phyloP scores from a whole-genome alignment of 1,140 invertebrate species.

The Phocides pigmalion region DNA sequence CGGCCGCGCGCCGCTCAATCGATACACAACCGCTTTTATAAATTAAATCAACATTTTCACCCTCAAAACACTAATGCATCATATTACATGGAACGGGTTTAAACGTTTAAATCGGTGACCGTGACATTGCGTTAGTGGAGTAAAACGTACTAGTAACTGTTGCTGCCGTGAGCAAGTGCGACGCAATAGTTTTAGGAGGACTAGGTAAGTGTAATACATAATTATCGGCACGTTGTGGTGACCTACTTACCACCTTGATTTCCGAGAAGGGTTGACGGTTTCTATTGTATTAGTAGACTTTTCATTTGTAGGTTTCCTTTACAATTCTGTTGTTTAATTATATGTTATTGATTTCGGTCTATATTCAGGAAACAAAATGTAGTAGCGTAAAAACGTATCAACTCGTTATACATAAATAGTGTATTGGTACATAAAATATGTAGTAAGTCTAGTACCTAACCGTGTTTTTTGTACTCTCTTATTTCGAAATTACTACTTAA shows the following conservation, averaged over 20 bases:
- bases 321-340: not conserved
- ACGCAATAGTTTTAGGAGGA: conserved; percentile 63
- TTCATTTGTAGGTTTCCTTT: not conserved
- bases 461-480: no score
- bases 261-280: conserved; percentile 10
- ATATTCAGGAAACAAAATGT: not conserved
- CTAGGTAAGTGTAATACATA: conserved; percentile 67
- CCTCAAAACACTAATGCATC: conserved; percentile 33
- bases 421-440: no score
- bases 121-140: conserved; percentile 12
- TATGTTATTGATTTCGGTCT: conserved; percentile 13
- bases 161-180: conserved; percentile 55
- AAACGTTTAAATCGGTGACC: not conserved
- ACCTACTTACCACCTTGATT: conserved; percentile 59
- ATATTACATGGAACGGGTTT: conserved; percentile 7
- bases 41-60: conserved; percentile 48
- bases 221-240: conserved; percentile 76
- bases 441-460: no score
- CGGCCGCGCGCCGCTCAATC: conserved; percentile 76
- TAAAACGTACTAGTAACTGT: conserved; percentile 26
- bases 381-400: no score
- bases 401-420: no score
- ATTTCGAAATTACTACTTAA: no score
- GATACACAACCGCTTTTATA: conserved; percentile 55
- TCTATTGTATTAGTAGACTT: not conserved